Conservation (phyloP, 2,888 invertebrate species). For the Heliconius hortense region DNA sequence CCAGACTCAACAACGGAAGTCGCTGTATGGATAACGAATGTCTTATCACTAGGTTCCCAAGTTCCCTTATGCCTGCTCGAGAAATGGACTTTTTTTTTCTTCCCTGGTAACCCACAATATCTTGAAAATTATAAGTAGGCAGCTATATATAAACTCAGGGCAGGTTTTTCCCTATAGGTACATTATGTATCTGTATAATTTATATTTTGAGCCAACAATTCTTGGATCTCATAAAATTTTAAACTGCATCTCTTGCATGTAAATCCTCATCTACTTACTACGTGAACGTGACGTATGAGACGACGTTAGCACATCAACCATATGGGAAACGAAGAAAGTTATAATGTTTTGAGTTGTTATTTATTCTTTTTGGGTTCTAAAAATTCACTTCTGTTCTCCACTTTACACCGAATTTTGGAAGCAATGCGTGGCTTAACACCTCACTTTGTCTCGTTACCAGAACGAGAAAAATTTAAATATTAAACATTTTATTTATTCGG, state of each 20-base stretch:
- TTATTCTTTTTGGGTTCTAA: too few species aligned
- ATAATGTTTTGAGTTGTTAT: neutral
- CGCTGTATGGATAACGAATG: neutral
- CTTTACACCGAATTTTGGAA: too few species aligned
- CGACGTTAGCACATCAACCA: neutral
- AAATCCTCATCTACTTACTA: neutral
- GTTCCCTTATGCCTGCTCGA: neutral
- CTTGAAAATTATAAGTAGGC: too few species aligned
- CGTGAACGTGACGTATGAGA: neutral
- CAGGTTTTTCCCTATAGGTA: constrained; percentile 1
- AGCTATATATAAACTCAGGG: neutral
- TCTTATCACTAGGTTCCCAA: neutral
- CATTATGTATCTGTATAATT: neutral
- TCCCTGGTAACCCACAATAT: too few species aligned
- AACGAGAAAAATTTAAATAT: too few species aligned
- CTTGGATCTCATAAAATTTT: constrained; percentile 25
- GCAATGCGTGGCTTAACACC: too few species aligned
- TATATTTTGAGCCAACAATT: neutral
- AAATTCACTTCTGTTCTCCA: too few species aligned
- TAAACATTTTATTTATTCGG: too few species aligned
- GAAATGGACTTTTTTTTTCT: neutral
- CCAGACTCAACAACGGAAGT: too few species aligned
- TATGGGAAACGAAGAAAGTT: neutral
- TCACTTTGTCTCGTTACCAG: too few species aligned
- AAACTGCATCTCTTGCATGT: constrained; percentile 6